Evolutionary conservation across 64 coral and sea anemone species (phyloP).

Genomic region (Stylophora pistillata): DNA sequence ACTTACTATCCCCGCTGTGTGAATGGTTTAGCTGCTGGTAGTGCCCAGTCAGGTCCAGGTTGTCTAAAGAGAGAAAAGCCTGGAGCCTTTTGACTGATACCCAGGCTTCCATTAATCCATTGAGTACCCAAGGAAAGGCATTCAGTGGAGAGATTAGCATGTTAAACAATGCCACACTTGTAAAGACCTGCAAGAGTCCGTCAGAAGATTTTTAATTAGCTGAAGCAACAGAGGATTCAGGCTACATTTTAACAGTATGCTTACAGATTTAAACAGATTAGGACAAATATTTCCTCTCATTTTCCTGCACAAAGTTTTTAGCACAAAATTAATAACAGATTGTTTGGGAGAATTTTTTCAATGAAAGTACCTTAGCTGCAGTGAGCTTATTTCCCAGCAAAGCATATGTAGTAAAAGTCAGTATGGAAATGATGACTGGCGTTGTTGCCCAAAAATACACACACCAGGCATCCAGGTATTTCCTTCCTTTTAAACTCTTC

Average conservation of each 20-base stretch:
- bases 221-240: too few relatives aligned
- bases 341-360: background rate
- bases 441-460: conserved; percentile 99
- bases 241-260: too few relatives aligned
- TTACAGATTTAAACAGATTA: too few relatives aligned
- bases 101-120: conserved; percentile 98
- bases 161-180: conserved; percentile 95
- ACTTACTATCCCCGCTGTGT: conserved; percentile 12
- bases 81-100: conserved; percentile 91
- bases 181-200: conserved; percentile 73
- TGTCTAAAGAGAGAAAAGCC: conserved; percentile 78
- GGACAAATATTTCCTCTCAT: too few relatives aligned
- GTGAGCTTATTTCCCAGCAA: conserved; percentile 97
- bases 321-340: background rate
- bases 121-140: conserved; percentile 95
- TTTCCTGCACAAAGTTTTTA: too few relatives aligned
- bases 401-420: conserved; percentile 94
- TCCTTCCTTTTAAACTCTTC: conserved; percentile 94
- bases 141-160: conserved; percentile 97
- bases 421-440: conserved; percentile 92
- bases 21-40: conserved; percentile 36
- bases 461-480: conserved; percentile 98
- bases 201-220: too few relatives aligned
- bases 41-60: conserved; percentile 69
- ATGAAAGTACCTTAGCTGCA: conserved; percentile 62